phyloP scores from a whole-genome alignment of 2,888 invertebrate species.

The Acronicta alni region DNA sequence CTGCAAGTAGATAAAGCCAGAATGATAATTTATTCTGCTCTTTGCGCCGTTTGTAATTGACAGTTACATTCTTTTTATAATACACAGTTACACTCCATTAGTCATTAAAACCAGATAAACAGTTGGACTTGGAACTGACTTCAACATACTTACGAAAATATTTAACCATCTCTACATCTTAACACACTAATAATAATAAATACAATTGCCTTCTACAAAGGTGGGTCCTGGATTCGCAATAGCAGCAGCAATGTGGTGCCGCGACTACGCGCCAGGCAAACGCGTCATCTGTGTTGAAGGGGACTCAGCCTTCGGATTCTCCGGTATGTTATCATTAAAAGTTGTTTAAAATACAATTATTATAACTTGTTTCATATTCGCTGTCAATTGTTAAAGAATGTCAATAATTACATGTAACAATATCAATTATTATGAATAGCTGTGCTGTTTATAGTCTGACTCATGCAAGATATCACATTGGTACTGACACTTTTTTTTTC shows the following conservation, averaged over 20 bases:
- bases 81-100: no score
- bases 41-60: no score
- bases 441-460: constrained; percentile 12
- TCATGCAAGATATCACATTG: constrained; percentile 19
- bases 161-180: no score
- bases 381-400: constrained; percentile 43
- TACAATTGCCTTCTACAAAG: constrained; percentile 63
- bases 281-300: constrained; percentile 98
- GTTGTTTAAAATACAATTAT: constrained; percentile 25
- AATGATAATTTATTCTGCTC: no score
- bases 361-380: constrained; percentile 28
- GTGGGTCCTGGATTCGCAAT: constrained; percentile 97
- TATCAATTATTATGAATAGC: constrained; percentile 35
- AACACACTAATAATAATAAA: not conserved
- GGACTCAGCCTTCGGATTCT: constrained; percentile 99
- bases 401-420: constrained; percentile 35
- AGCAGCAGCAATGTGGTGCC: constrained; percentile 97
- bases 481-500: constrained; percentile 11
- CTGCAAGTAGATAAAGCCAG: no score
- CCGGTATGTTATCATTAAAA: constrained; percentile 90
- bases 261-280: constrained; percentile 94
- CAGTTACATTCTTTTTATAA: no score
- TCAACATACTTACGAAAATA: no score
- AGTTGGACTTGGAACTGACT: not conserved
- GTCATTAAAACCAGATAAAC: no score